phyloP scores from a whole-genome alignment of 2,888 invertebrate species.

The Molanna angustata region DNA sequence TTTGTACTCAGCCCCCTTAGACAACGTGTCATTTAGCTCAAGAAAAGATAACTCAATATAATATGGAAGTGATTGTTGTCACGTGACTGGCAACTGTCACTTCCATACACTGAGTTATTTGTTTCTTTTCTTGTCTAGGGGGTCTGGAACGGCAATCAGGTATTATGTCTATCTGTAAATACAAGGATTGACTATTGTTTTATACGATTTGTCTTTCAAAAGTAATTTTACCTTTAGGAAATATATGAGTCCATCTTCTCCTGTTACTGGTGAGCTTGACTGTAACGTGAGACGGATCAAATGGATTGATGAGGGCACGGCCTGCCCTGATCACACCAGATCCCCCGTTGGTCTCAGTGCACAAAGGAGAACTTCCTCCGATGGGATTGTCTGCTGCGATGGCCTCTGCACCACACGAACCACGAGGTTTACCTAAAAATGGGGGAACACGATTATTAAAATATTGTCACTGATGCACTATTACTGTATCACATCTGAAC shows the following conservation, averaged over 20 bases:
- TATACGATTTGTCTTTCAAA: too few relatives aligned
- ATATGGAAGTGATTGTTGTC: too few relatives aligned
- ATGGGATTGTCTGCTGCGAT: conserved; percentile 17
- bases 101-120: too few relatives aligned
- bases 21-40: too few relatives aligned
- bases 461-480: not conserved
- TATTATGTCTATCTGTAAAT: too few relatives aligned
- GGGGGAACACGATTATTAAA: not conserved
- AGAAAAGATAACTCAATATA: too few relatives aligned
- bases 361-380: conserved; percentile 46
- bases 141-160: too few relatives aligned
- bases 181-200: too few relatives aligned
- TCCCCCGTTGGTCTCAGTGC: conserved; percentile 40
- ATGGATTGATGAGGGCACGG: conserved; percentile 92
- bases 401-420: conserved; percentile 16
- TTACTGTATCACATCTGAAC: too few relatives aligned
- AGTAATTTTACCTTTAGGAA: conserved; percentile 88
- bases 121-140: too few relatives aligned
- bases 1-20: too few relatives aligned
- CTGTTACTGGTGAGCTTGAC: conserved; percentile 94
- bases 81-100: too few relatives aligned
- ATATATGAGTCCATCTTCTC: conserved; percentile 97
- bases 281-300: conserved; percentile 96
- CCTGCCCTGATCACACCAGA: conserved; percentile 68
- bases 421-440: conserved; percentile 20